These are phyloP conservation scores for Enteromius fasciolatus DNA, from an alignment of 2,797 vertebrate species.

Conservation along the genomic window DNA sequence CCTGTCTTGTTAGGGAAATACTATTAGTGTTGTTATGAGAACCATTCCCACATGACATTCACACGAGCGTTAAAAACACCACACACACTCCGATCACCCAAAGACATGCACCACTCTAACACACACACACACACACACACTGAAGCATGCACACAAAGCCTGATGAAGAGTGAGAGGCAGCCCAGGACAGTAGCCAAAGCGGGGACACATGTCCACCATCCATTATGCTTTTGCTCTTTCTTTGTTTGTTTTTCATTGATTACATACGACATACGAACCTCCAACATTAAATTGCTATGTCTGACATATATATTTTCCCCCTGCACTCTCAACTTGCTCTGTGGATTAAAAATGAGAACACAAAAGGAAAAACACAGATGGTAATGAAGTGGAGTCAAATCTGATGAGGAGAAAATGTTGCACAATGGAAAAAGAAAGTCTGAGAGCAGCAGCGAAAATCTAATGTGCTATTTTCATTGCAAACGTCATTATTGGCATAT, in stretches of 20 bases:
- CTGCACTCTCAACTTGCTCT: slow-evolving; percentile 97
- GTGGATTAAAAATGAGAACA: slow-evolving; percentile 74
- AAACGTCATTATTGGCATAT: neutral
- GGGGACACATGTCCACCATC: slow-evolving; percentile 64
- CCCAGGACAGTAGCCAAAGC: slow-evolving; percentile 75
- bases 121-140: slow-evolving; percentile 52
- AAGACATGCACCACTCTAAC: slow-evolving; percentile 73
- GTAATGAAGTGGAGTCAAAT: slow-evolving; percentile 26
- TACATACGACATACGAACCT: slow-evolving; percentile 89
- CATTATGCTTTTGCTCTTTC: slow-evolving; percentile 29
- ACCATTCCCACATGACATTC: slow-evolving; percentile 19
- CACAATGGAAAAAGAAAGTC: neutral
- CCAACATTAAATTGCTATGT: slow-evolving; percentile 99
- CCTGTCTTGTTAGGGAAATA: slow-evolving; percentile 66
- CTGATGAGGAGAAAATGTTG: neutral
- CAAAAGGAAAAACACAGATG: slow-evolving; percentile 27
- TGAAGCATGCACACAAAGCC: slow-evolving; percentile 75
- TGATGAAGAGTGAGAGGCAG: slow-evolving; percentile 83
- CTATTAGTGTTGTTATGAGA: slow-evolving; percentile 74
- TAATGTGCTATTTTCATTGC: neutral
- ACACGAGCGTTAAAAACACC: neutral
- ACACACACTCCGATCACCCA: neutral
- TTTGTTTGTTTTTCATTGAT: slow-evolving; percentile 48
- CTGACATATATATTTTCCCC: slow-evolving; percentile 99
- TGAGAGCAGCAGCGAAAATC: slow-evolving; percentile 1